Conservation (phyloP, 2,113 vertebrate genomes). For the Oenanthe melanoleuca region DNA sequence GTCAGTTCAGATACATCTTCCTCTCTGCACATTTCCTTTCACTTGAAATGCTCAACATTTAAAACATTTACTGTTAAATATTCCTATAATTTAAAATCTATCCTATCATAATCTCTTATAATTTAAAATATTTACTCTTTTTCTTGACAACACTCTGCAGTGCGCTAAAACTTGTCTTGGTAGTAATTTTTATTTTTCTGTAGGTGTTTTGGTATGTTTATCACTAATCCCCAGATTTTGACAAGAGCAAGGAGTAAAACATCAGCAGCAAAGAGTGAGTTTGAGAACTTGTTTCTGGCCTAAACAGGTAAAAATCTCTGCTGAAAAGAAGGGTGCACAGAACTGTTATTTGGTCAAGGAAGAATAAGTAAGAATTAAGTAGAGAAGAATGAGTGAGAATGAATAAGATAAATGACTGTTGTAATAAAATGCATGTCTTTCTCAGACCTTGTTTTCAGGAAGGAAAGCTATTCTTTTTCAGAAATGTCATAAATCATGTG, state of each 20-base stretch:
- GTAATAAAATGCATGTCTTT: background rate
- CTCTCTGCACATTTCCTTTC: background rate
- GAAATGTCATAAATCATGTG: background rate
- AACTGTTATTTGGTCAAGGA: background rate
- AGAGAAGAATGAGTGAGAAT: background rate
- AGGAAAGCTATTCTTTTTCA: background rate
- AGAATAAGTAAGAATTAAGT: background rate
- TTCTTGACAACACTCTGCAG: background rate
- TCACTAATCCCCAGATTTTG: background rate
- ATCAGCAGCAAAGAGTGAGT: background rate
- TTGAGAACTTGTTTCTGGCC: background rate
- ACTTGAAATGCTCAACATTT: background rate
- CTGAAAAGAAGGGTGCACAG: background rate
- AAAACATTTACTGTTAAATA: background rate
- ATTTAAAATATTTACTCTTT: background rate
- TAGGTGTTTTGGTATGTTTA: background rate
- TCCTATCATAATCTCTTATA: background rate
- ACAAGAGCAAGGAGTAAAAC: background rate
- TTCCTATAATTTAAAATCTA: background rate
- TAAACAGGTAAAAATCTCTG: background rate
- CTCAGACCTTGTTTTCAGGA: background rate
- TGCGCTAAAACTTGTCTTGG: background rate
- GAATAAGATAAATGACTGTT: background rate
- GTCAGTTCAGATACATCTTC: background rate
- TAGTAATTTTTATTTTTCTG: background rate